A percentile compares a stretch with the other conserved stretches of the same genome.
Evolutionary conservation across 2,113 vertebrate species (phyloP).

Genomic region (Paradoxurus hermaphroditus): DNA sequence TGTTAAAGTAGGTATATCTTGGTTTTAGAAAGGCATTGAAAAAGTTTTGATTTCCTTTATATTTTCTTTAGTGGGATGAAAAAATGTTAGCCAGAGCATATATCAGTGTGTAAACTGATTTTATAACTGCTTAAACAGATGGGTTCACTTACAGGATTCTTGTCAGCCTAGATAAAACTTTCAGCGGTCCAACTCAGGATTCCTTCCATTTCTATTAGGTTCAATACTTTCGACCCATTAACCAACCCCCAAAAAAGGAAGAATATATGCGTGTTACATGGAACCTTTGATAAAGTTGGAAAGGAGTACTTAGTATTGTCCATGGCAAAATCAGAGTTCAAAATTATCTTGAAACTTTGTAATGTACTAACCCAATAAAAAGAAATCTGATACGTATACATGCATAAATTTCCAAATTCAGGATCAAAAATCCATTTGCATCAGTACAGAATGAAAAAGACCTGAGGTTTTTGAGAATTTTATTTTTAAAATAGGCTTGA

Average conservation of each 20-base stretch:
- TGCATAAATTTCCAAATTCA: not conserved
- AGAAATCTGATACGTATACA: not conserved
- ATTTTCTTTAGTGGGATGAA: not conserved
- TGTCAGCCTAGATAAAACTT: not conserved
- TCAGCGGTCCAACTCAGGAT: not conserved
- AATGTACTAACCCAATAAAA: not conserved
- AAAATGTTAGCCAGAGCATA: not conserved
- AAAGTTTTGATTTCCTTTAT: not conserved
- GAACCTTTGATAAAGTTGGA: not conserved
- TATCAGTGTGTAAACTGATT: not conserved
- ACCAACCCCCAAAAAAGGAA: not conserved
- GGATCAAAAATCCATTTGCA: conserved; percentile 2
- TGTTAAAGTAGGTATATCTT: not conserved
- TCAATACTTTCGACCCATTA: not conserved
- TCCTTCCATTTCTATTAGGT: not conserved
- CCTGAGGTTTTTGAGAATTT: not conserved
- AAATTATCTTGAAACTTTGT: not conserved
- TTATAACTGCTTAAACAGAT: not conserved
- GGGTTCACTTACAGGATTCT: not conserved
- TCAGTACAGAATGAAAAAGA: not conserved
- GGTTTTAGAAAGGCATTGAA: not conserved
- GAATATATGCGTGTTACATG: not conserved
- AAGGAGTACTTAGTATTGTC: not conserved
- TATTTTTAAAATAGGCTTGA: not conserved
- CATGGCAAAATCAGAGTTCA: not conserved